Percentiles rank a stretch among this genome's conserved stretches.
These are phyloP conservation scores for Plecotus auritus DNA, from an alignment of 2,113 vertebrate species.

Conservation along the genomic window DNA sequence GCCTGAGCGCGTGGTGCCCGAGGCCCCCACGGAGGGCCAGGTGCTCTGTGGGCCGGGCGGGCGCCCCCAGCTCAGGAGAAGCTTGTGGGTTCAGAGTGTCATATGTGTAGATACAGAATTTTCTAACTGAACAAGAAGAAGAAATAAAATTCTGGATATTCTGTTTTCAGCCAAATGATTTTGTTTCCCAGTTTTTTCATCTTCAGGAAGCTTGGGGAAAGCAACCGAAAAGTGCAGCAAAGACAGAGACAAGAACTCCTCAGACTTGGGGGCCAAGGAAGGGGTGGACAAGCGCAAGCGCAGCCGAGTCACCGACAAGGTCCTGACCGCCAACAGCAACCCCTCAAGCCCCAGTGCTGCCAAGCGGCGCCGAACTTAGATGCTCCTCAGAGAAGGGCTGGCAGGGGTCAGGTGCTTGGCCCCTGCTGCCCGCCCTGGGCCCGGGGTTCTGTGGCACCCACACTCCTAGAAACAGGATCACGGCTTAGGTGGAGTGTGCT, in stretches of 20 bases:
- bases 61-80: neutral
- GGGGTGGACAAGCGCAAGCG: conserved; percentile 94
- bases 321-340: conserved; percentile 90
- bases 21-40: neutral
- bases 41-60: neutral
- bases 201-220: conserved; percentile 77
- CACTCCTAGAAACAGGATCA: neutral
- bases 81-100: conserved; percentile 43
- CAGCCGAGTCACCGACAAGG: conserved; percentile 92
- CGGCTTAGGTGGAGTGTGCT: neutral
- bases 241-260: conserved; percentile 88
- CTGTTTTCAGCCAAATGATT: conserved; percentile 49
- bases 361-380: conserved; percentile 82
- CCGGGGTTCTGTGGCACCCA: neutral
- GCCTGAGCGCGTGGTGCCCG: neutral
- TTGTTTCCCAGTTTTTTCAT: conserved; percentile 71
- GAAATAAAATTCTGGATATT: neutral
- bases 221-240: conserved; percentile 81
- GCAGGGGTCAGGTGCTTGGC: neutral
- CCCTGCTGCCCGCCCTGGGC: neutral
- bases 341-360: conserved; percentile 94
- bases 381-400: neutral
- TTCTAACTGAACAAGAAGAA: neutral
- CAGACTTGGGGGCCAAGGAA: conserved; percentile 87
- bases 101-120: neutral